Percentiles rank a stretch among this genome's conserved stretches.
Conservation (phyloP, 2,797 vertebrate genomes). For the Myripristis murdjan region DNA sequence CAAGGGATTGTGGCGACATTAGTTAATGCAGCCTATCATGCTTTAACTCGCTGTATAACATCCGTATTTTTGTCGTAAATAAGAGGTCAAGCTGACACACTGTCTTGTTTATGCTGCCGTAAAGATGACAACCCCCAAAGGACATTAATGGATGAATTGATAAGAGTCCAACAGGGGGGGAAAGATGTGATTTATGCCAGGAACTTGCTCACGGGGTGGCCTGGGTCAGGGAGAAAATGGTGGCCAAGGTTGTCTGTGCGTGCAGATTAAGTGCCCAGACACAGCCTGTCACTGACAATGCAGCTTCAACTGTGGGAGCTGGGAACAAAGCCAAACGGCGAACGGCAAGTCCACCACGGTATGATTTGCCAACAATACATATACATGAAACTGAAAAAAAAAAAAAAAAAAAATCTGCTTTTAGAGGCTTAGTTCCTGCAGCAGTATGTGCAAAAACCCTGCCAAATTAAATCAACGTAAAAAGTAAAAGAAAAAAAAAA, state of each 20-base stretch:
- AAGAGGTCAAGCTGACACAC: conserved; percentile 69
- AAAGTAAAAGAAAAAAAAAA: neutral
- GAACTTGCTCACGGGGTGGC: conserved; percentile 61
- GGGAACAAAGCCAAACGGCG: conserved; percentile 49
- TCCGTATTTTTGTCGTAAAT: conserved; percentile 58
- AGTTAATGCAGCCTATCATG: conserved; percentile 48
- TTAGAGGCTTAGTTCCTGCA: neutral
- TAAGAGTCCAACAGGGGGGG: conserved; percentile 57
- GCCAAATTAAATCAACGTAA: neutral
- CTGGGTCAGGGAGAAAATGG: conserved; percentile 69
- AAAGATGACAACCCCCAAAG: conserved; percentile 71
- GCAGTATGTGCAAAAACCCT: too few species aligned
- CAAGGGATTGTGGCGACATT: conserved; percentile 63
- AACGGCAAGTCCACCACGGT: conserved; percentile 22
- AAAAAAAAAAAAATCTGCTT: conserved; percentile 8
- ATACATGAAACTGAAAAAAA: too few species aligned
- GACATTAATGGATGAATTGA: conserved; percentile 71
- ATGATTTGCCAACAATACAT: conserved; percentile 40
- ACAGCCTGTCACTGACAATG: conserved; percentile 64
- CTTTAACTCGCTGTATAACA: conserved; percentile 33
- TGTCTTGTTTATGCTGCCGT: conserved; percentile 72
- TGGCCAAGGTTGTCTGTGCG: conserved; percentile 74
- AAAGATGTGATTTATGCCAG: conserved; percentile 69
- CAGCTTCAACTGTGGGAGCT: conserved; percentile 51
- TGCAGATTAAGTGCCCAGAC: conserved; percentile 75